A percentile compares a stretch with the other conserved stretches of the same genome.
Conservation (phyloP, 2,113 vertebrate genomes). For the Sitta europaea region DNA sequence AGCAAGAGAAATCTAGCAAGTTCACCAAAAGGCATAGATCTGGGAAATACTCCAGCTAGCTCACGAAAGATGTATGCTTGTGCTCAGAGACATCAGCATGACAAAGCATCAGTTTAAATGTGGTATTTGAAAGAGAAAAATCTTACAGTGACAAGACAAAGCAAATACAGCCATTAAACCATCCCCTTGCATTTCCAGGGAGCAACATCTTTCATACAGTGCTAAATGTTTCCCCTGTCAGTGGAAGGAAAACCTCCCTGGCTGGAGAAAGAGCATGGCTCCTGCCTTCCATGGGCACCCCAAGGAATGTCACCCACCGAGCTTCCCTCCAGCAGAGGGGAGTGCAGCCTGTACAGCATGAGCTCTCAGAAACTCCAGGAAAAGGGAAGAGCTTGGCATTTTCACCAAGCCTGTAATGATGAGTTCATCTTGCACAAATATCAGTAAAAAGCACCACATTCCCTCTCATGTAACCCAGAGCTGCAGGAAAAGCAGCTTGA, state of each 20-base stretch:
- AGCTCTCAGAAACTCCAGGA: not conserved
- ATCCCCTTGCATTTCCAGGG: not conserved
- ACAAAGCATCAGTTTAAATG: slow-evolving; percentile 19
- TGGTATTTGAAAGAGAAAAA: not conserved
- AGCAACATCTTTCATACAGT: not conserved
- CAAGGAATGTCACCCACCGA: not conserved
- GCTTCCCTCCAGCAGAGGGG: slow-evolving; percentile 52
- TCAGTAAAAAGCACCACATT: not conserved
- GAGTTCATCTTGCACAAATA: not conserved
- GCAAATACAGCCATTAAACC: not conserved
- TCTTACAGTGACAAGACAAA: not conserved
- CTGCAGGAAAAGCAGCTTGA: not conserved
- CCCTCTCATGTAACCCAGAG: not conserved
- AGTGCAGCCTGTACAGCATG: slow-evolving; percentile 14
- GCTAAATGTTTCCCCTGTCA: not conserved
- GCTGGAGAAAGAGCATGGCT: not conserved
- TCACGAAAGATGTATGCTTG: not conserved
- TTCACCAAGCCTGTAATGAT: not conserved
- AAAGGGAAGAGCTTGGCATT: not conserved
- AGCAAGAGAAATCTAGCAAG: not conserved
- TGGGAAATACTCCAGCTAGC: not conserved
- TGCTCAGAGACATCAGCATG: not conserved
- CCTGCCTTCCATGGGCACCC: not conserved
- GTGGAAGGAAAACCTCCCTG: not conserved
- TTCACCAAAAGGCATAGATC: not conserved